Conservation (phyloP, 2,113 vertebrate genomes). For the Ictalurus punctatus region DNA sequence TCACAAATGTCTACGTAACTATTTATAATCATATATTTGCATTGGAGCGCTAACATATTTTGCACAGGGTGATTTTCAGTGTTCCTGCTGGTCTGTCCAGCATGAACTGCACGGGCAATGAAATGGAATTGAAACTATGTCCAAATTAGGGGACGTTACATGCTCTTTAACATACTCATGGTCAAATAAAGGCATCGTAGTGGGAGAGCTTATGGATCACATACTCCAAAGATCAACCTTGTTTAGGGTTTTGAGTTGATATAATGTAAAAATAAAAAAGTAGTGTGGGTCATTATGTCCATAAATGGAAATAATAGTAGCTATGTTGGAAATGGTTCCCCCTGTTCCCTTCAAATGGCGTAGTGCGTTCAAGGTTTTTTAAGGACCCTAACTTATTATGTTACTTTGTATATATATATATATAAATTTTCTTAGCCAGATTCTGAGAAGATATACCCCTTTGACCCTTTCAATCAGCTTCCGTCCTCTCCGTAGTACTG, state of each 20-base stretch:
- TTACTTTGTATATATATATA: background rate
- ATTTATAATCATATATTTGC: constrained; percentile 32
- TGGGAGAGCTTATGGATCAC: background rate
- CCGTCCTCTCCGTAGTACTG: no score
- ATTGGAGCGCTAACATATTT: background rate
- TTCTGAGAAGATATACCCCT: no score
- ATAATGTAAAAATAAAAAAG: background rate
- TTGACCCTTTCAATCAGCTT: no score
- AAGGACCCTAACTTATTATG: background rate
- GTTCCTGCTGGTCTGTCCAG: background rate
- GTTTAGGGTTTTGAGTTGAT: background rate
- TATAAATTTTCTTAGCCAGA: no score
- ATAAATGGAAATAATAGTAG: background rate
- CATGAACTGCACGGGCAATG: background rate
- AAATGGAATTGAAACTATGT: constrained; percentile 3
- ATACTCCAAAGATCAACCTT: background rate
- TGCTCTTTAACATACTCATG: background rate
- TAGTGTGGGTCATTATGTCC: background rate
- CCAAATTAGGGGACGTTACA: background rate
- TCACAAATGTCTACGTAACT: constrained; percentile 28
- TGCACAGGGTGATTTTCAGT: background rate
- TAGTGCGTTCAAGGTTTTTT: background rate
- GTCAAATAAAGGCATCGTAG: background rate
- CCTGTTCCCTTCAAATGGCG: background rate
- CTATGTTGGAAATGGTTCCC: background rate